These are phyloP conservation scores for Anorthoa munda DNA, from an alignment of 2,888 invertebrate species.

Conservation along the genomic window DNA sequence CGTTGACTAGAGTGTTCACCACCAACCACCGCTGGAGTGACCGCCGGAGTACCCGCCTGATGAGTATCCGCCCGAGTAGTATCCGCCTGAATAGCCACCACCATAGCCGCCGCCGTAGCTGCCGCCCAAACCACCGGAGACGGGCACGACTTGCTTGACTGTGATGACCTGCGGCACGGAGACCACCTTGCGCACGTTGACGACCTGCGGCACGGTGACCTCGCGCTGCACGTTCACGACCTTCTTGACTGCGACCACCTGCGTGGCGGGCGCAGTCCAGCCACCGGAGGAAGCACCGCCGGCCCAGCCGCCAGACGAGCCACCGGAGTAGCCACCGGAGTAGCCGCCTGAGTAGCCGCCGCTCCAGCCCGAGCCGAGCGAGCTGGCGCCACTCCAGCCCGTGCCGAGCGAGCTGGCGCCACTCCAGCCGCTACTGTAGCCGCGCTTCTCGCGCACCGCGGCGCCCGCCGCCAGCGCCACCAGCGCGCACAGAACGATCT, in stretches of 20 bases:
- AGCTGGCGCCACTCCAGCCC: conserved; percentile 21
- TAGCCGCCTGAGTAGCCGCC: conserved; percentile 33
- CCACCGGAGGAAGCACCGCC: conserved; percentile 39
- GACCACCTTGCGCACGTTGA: conserved; percentile 76
- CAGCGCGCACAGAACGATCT: conserved; percentile 48
- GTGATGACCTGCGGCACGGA: conserved; percentile 79
- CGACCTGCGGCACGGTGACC: conserved; percentile 73
- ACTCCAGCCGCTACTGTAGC: conserved; percentile 52
- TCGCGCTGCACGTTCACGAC: conserved; percentile 75
- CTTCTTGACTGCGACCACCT: conserved; percentile 72
- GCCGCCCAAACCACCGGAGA: conserved; percentile 57
- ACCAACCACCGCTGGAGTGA: conserved; percentile 61
- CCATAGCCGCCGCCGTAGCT: conserved; percentile 41
- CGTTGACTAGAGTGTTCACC: conserved; percentile 55
- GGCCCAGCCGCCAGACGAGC: conserved; percentile 30
- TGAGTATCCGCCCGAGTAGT: conserved; percentile 26
- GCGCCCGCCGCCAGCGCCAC: conserved; percentile 49
- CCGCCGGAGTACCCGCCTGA: conserved; percentile 25
- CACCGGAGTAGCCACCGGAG: conserved; percentile 32
- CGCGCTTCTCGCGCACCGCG: conserved; percentile 60
- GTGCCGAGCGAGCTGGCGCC: conserved; percentile 24
- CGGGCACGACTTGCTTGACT: conserved; percentile 73
- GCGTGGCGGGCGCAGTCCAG: conserved; percentile 67
- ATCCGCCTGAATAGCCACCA: conserved; percentile 49
- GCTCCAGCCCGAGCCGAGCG: conserved; percentile 26